Evolutionary conservation across 2,797 vertebrate species (phyloP).

Genomic region (Sternotherus odoratus): DNA sequence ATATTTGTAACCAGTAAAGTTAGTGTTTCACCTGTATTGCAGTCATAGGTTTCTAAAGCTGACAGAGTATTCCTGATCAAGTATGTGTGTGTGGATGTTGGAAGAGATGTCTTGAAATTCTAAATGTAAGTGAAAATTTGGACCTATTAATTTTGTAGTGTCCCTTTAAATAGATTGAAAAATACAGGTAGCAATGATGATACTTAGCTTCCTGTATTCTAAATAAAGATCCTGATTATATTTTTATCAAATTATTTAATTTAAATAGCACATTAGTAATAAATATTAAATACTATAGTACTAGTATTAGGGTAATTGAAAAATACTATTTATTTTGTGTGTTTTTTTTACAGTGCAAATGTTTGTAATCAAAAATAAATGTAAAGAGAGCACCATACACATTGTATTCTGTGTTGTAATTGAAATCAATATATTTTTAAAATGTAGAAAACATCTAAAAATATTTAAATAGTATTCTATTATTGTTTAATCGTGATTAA

Average conservation of each 20-base stretch:
- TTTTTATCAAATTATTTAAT: background rate
- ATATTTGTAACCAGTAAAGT: background rate
- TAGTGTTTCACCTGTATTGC: background rate
- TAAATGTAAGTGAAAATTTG: background rate
- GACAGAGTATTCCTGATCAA: background rate
- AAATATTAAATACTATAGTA: no score
- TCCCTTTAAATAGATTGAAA: background rate
- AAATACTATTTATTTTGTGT: no score
- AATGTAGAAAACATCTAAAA: no score
- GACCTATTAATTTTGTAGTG: background rate
- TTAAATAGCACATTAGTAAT: background rate
- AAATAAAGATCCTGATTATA: background rate
- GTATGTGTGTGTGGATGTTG: accelerated
- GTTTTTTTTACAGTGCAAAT: no score
- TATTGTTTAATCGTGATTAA: no score
- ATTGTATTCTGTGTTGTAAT: no score
- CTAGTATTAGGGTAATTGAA: no score
- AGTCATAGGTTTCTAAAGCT: background rate
- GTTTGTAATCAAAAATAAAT: no score
- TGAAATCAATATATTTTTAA: no score
- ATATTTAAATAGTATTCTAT: no score
- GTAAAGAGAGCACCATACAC: no score
- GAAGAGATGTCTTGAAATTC: background rate
- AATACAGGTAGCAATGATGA: background rate
- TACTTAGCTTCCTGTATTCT: background rate